Conservation (phyloP, 2,797 vertebrate genomes). For the Malacoraja senta region DNA sequence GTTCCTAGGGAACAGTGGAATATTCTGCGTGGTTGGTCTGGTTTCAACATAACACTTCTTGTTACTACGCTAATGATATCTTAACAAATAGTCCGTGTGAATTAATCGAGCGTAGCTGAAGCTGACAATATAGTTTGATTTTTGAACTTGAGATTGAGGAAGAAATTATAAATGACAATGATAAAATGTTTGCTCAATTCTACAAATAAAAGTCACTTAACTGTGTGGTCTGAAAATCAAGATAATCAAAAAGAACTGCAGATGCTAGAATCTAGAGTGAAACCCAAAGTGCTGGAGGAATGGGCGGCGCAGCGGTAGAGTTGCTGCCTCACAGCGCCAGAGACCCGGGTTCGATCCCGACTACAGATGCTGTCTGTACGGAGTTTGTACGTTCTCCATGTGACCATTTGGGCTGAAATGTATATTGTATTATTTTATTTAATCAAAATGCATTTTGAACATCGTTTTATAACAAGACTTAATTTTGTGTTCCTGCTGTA, state of each 20-base stretch:
- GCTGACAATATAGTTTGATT: not conserved
- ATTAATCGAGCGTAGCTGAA: not conserved
- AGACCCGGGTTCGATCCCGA: too few species aligned
- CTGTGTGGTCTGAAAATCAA: too few species aligned
- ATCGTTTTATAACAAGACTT: not conserved
- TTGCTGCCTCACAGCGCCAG: too few species aligned
- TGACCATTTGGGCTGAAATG: too few species aligned
- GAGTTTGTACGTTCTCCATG: too few species aligned
- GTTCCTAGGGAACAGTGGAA: not conserved
- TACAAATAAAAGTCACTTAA: not conserved
- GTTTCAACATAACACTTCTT: not conserved
- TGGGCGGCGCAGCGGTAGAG: too few species aligned
- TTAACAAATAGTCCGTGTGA: too few species aligned
- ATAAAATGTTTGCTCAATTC: not conserved
- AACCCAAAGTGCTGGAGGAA: too few species aligned
- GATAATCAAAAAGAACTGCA: too few species aligned
- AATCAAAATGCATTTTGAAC: not conserved
- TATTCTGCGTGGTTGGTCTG: not conserved
- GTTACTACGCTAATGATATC: not conserved
- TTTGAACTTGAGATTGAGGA: not conserved
- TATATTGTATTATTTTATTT: not conserved
- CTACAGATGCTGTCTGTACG: too few species aligned
- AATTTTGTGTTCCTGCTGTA: not conserved
- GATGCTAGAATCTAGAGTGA: too few species aligned
- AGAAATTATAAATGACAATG: not conserved